A percentile compares a stretch with the other conserved stretches of the same genome.
Evolutionary conservation across 2,113 vertebrate species (phyloP).

Genomic region (Mola mola): DNA sequence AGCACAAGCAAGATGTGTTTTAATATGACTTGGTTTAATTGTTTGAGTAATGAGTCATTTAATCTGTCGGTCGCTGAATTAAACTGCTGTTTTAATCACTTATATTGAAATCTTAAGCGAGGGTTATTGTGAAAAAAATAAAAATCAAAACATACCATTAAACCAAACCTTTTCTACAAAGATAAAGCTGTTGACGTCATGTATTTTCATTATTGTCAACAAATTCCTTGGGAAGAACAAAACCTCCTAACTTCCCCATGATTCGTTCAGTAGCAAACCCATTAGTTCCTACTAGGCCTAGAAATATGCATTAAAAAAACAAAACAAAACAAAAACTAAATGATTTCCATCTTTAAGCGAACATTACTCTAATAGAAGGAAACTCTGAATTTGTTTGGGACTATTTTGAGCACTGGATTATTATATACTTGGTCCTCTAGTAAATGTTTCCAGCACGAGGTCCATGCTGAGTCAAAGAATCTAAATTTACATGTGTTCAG

Average conservation of each 20-base stretch:
- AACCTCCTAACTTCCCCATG: background rate
- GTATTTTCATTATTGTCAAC: background rate
- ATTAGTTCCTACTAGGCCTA: background rate
- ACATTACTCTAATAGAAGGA: background rate
- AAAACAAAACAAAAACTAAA: too few relatives aligned
- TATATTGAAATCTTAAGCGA: conserved; percentile 13
- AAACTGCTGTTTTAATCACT: conserved; percentile 12
- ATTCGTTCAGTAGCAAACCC: too few relatives aligned
- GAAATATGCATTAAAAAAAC: background rate
- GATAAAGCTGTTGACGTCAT: background rate
- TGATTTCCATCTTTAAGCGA: background rate
- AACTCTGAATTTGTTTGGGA: background rate
- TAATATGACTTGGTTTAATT: too few relatives aligned
- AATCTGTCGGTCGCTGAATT: conserved; percentile 17
- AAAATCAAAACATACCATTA: too few relatives aligned
- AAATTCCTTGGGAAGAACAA: background rate
- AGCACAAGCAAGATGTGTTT: background rate
- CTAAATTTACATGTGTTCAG: too few relatives aligned
- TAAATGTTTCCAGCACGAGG: background rate
- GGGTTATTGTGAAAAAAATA: background rate
- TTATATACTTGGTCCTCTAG: background rate
- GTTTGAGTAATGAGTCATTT: background rate
- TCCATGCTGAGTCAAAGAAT: too few relatives aligned
- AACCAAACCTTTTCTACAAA: too few relatives aligned
- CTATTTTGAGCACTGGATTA: background rate